A percentile compares a stretch with the other conserved stretches of the same genome.
Evolutionary conservation across 2,888 invertebrate species (phyloP).

Genomic region (Anodontia alba): DNA sequence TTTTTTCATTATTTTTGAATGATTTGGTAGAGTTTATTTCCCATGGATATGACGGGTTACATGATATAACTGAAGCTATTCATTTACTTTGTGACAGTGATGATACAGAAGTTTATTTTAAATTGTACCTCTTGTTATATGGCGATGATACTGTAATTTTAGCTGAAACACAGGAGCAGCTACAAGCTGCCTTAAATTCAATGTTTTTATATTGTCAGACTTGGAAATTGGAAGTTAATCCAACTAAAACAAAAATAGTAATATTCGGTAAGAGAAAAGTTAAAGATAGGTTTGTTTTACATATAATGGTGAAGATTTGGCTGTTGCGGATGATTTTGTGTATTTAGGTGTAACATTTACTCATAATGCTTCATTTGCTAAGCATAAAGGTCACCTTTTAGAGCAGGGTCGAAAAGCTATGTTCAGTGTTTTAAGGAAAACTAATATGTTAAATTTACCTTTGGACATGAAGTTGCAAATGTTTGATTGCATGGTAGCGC

Average conservation of each 20-base stretch:
- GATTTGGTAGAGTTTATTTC: too few species aligned
- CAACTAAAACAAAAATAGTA: not conserved
- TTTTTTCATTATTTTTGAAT: slow-evolving; percentile 5
- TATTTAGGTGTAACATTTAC: not conserved
- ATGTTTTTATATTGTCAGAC: slow-evolving; percentile 5
- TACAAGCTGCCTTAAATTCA: not conserved
- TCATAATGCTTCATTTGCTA: slow-evolving; percentile 1
- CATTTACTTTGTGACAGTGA: not conserved
- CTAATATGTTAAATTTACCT: not conserved
- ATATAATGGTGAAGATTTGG: not conserved
- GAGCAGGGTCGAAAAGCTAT: slow-evolving; percentile 6
- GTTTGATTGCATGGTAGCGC: slow-evolving; percentile 8
- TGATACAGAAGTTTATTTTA: slow-evolving; percentile 1
- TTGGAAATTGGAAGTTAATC: slow-evolving; percentile 2
- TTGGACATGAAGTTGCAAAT: not conserved
- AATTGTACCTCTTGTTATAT: not conserved
- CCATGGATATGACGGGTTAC: not conserved
- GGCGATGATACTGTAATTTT: too few species aligned
- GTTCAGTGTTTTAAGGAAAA: slow-evolving; percentile 3
- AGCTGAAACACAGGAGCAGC: not conserved
- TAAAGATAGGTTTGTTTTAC: not conserved
- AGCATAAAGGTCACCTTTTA: not conserved
- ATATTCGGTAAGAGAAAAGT: not conserved
- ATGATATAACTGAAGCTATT: not conserved
- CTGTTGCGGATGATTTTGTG: not conserved